A percentile compares a stretch with the other conserved stretches of the same genome.
Conservation (phyloP, 1,140 invertebrate species). For the Zophobas morio region DNA sequence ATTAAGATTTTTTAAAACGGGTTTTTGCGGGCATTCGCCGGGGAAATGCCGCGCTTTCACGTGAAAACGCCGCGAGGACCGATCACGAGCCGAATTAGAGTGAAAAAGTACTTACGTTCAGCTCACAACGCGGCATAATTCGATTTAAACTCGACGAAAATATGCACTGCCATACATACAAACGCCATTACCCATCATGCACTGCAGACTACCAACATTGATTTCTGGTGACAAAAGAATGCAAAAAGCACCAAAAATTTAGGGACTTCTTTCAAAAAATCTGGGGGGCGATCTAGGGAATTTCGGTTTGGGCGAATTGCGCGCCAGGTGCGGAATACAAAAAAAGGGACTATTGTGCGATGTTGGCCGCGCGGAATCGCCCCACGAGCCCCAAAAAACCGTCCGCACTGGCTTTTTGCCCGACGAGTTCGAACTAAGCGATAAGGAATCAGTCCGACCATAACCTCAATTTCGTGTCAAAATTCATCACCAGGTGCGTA, state of each 20-base stretch:
- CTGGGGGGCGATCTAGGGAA: constrained; percentile 10
- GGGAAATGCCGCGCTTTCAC: neutral
- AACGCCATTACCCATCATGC: constrained; percentile 59
- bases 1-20: constrained; percentile 63
- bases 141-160: constrained; percentile 58
- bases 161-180: constrained; percentile 52
- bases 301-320: constrained; percentile 13
- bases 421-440: no score
- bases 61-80: neutral
- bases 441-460: no score
- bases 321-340: neutral
- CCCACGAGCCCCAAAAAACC: neutral
- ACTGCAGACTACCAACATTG: constrained; percentile 65
- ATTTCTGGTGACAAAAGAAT: constrained; percentile 67
- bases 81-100: neutral
- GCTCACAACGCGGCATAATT: constrained; percentile 62
- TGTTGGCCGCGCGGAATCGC: neutral
- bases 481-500: no score
- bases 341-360: constrained; percentile 22
- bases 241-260: constrained; percentile 65
- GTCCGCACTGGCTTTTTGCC: neutral
- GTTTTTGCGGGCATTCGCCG: neutral
- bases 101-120: constrained; percentile 56
- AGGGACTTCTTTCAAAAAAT: constrained; percentile 62
- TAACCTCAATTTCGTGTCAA: no score